A percentile compares a stretch with the other conserved stretches of the same genome.
Evolutionary conservation across 2,888 invertebrate genomes (phyloP).

Genomic region (Metellina segmentata): DNA sequence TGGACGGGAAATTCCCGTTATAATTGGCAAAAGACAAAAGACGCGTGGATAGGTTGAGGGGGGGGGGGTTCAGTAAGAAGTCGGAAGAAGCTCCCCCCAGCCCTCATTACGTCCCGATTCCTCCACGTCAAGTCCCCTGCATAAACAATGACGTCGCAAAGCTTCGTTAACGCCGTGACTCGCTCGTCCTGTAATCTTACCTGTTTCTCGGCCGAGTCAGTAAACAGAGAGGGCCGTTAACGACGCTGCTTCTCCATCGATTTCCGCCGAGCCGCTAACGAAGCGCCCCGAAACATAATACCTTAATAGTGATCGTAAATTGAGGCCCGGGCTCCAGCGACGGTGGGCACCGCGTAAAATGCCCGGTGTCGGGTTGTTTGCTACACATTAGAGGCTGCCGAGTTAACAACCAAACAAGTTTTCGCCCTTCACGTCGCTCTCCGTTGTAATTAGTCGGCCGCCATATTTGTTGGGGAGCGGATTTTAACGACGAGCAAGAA

Average conservation of each 20-base stretch:
- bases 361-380: slow-evolving; percentile 75
- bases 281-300: slow-evolving; percentile 74
- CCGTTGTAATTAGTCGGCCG: slow-evolving; percentile 67
- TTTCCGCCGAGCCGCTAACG: slow-evolving; percentile 65
- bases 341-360: slow-evolving; percentile 65
- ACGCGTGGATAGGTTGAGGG: neutral
- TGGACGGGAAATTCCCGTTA: slow-evolving; percentile 58
- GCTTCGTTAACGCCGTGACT: slow-evolving; percentile 65
- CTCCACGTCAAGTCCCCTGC: slow-evolving; percentile 11
- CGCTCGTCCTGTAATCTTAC: slow-evolving; percentile 72
- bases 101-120: slow-evolving; percentile 55
- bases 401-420: slow-evolving; percentile 74
- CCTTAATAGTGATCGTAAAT: slow-evolving; percentile 76
- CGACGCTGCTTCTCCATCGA: slow-evolving; percentile 52
- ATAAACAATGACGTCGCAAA: slow-evolving; percentile 68
- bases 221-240: slow-evolving; percentile 75
- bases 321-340: slow-evolving; percentile 65
- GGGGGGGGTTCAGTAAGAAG: neutral
- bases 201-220: slow-evolving; percentile 68
- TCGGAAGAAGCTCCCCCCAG: neutral
- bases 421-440: neutral
- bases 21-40: slow-evolving; percentile 66
- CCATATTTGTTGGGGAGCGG: slow-evolving; percentile 67
- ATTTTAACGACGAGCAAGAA: neutral
- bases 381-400: slow-evolving; percentile 66